phyloP scores from a whole-genome alignment of 2,113 vertebrate species.

The Bothrops jararaca region DNA sequence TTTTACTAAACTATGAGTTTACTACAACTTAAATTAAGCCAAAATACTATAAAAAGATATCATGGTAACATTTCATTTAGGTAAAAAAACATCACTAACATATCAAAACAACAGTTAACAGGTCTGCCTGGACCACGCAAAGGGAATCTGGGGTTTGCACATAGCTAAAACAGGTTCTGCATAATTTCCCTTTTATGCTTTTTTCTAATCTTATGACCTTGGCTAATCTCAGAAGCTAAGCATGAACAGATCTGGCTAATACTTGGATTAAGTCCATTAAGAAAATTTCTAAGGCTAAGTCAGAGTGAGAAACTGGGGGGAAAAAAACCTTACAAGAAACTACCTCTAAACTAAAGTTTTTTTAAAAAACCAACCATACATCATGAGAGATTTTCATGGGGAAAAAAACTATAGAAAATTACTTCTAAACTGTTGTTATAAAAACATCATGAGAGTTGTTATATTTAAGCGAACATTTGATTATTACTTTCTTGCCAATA shows the following conservation, averaged over 20 bases:
- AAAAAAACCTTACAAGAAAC: neutral
- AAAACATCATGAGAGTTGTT: neutral
- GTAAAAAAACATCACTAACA: neutral
- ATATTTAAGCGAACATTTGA: neutral
- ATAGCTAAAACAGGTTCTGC: neutral
- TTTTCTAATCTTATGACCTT: neutral
- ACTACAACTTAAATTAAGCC: neutral
- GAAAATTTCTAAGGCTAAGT: neutral
- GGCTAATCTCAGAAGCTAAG: neutral
- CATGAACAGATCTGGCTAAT: neutral
- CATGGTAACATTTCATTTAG: neutral
- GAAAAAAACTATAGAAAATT: neutral
- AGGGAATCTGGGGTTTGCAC: neutral
- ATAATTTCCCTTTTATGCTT: neutral
- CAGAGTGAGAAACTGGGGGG: neutral
- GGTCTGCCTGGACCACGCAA: neutral
- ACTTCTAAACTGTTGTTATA: neutral
- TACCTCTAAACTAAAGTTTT: neutral
- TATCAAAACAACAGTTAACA: neutral
- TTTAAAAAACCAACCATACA: neutral
- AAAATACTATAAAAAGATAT: neutral
- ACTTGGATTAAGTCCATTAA: neutral
- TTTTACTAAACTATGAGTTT: neutral
- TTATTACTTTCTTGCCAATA: neutral
- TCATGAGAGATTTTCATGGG: neutral